Conservation (phyloP, 2,797 vertebrate species). For the Sylvilagus floridanus region DNA sequence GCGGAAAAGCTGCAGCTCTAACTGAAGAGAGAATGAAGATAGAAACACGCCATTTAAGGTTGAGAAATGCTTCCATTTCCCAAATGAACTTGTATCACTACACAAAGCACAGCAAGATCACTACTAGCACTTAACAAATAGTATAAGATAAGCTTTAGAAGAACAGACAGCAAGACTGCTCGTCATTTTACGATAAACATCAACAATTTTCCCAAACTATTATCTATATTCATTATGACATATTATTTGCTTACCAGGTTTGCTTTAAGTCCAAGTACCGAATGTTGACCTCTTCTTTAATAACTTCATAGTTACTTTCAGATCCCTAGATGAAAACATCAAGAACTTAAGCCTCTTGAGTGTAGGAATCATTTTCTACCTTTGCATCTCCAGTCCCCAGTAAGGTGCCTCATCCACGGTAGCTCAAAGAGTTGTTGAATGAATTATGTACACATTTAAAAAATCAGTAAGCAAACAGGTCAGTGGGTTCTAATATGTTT, state of each 20-base stretch:
- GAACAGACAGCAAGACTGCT: not conserved
- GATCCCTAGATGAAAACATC: slow-evolving; percentile 90
- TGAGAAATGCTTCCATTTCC: not conserved
- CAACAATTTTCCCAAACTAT: not conserved
- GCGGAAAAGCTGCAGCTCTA: not conserved
- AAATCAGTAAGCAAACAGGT: not conserved
- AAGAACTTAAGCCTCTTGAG: not conserved
- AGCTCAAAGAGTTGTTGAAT: not conserved
- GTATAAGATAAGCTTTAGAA: not conserved
- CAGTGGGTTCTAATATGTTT: not conserved
- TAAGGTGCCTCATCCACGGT: not conserved
- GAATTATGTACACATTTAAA: not conserved
- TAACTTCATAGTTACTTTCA: slow-evolving; percentile 95
- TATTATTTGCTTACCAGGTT: slow-evolving; percentile 90
- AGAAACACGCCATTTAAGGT: not conserved
- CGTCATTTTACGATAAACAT: not conserved
- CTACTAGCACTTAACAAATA: no score
- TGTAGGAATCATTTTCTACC: not conserved
- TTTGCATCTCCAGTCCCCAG: not conserved
- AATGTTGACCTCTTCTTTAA: slow-evolving; percentile 94
- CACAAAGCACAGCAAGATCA: not conserved
- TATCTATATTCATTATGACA: not conserved
- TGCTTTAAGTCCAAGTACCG: slow-evolving; percentile 94
- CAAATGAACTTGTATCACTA: not conserved
- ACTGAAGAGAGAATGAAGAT: not conserved